Conservation (phyloP, 2,888 invertebrate genomes). For the Himalopsyche tibetana region DNA sequence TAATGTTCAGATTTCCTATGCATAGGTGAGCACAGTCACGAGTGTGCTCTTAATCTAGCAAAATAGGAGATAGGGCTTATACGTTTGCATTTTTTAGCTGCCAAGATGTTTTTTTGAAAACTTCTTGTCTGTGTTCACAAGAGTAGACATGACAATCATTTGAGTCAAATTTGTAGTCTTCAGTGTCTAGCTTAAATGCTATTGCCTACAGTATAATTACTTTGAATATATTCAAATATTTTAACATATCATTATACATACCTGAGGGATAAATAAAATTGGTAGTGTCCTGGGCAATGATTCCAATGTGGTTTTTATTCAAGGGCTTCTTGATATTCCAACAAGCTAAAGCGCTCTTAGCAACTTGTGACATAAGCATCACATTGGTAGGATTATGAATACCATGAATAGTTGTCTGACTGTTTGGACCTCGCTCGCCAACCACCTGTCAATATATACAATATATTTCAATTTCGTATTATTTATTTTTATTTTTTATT, state of each 20-base stretch:
- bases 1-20: background rate
- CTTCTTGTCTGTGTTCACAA: background rate
- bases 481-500: background rate
- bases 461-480: background rate
- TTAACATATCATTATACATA: constrained; percentile 60
- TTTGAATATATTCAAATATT: background rate
- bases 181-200: background rate
- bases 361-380: constrained; percentile 84
- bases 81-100: background rate
- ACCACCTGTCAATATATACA: constrained; percentile 71
- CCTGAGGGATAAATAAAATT: constrained; percentile 83
- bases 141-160: no score
- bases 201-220: no score
- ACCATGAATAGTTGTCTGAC: constrained; percentile 84
- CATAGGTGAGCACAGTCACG: background rate
- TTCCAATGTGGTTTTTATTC: constrained; percentile 74
- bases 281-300: constrained; percentile 78
- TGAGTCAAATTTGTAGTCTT: no score
- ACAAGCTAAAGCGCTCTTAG: constrained; percentile 84
- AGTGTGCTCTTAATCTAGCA: background rate
- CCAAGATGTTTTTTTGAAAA: background rate
- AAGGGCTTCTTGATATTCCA: constrained; percentile 81
- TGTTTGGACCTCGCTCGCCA: constrained; percentile 81
- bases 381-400: constrained; percentile 79
- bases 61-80: background rate